A percentile compares a stretch with the other conserved stretches of the same genome.
These are phyloP conservation scores for Anseranas semipalmata DNA, from an alignment of 2,113 vertebrate species.

Conservation along the genomic window DNA sequence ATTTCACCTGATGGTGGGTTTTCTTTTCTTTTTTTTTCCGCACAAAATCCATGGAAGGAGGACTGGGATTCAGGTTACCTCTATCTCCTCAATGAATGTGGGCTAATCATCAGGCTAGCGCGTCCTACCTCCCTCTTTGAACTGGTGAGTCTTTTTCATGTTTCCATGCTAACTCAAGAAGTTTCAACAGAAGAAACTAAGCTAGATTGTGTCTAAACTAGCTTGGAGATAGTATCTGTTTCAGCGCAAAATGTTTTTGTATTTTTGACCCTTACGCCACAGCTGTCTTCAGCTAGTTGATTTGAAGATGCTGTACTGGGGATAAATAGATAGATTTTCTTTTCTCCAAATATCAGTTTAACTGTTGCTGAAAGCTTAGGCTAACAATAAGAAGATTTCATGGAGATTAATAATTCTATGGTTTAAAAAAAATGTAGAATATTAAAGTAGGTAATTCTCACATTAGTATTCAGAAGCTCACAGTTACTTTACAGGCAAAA, in stretches of 20 bases:
- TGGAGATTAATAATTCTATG: background rate
- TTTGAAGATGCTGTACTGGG: background rate
- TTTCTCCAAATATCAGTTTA: background rate
- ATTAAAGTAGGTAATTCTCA: background rate
- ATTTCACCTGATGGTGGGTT: background rate
- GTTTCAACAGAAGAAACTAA: background rate
- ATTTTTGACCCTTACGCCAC: background rate
- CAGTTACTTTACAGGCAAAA: background rate
- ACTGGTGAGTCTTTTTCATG: background rate
- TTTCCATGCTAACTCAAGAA: background rate
- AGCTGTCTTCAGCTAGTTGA: background rate
- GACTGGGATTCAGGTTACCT: background rate
- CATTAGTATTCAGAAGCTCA: background rate
- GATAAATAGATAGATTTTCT: background rate
- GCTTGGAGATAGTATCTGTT: background rate
- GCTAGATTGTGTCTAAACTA: background rate
- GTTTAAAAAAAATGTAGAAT: background rate
- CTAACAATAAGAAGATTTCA: background rate
- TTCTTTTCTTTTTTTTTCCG: background rate
- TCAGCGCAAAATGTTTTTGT: background rate
- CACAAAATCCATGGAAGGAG: background rate
- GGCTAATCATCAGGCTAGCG: background rate
- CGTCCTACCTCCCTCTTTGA: rapidly evolving
- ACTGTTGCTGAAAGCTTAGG: background rate
- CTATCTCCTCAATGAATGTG: rapidly evolving